phyloP scores from a whole-genome alignment of 1,140 invertebrate species.

The Zaprionus tsacasi region DNA sequence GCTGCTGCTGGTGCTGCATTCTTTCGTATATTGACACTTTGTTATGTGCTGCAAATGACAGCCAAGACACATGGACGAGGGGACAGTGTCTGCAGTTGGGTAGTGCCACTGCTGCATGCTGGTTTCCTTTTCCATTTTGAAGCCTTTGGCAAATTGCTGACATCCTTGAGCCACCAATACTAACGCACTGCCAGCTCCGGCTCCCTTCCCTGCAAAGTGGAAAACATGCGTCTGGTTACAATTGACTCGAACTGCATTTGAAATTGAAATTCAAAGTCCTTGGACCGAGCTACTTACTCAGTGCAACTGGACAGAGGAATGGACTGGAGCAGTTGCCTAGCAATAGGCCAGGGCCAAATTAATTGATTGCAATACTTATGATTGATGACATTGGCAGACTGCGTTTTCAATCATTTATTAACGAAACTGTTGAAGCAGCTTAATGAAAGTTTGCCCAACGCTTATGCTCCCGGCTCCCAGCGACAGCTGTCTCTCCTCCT shows the following conservation, averaged over 20 bases:
- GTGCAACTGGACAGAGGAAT: neutral
- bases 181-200: neutral
- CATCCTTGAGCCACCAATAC: constrained; percentile 5
- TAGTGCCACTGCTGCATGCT: constrained; percentile 12
- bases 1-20: constrained; percentile 20
- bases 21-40: constrained; percentile 75
- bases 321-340: constrained; percentile 31
- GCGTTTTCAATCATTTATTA: constrained; percentile 74
- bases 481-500: constrained; percentile 5
- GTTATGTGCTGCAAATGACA: constrained; percentile 76
- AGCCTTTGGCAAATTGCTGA: constrained; percentile 57
- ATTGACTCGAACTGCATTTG: constrained; percentile 71
- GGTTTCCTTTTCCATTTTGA: constrained; percentile 39
- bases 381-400: constrained; percentile 73
- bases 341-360: constrained; percentile 54
- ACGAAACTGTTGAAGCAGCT: constrained; percentile 67
- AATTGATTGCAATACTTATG: constrained; percentile 77
- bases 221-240: constrained; percentile 58
- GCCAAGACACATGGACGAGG: constrained; percentile 37
- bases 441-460: constrained; percentile 70
- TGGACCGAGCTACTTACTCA: neutral
- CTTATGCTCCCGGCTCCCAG: constrained; percentile 6
- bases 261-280: constrained; percentile 53
- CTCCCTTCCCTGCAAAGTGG: constrained; percentile 20
- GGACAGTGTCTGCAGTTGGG: constrained; percentile 1